Percentiles rank a stretch among this genome's conserved stretches.
Evolutionary conservation across 2,113 vertebrate species (phyloP).

Genomic region (Pedionomus torquatus): DNA sequence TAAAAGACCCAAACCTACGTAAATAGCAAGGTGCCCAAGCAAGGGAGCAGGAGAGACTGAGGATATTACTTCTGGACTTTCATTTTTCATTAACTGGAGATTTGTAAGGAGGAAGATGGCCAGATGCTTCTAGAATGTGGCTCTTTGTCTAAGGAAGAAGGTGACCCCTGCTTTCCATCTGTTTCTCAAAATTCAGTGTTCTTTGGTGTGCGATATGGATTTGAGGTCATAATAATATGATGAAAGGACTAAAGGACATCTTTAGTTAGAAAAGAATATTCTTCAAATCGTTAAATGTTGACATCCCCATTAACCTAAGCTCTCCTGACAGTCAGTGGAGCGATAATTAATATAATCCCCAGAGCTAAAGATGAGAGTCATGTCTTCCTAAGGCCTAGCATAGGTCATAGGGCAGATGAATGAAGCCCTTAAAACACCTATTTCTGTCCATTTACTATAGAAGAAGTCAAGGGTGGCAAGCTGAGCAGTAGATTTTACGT

Average conservation of each 20-base stretch:
- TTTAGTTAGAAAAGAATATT: constrained; percentile 5
- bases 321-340: neutral
- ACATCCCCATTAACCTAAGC: constrained; percentile 26
- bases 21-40: neutral
- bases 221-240: neutral
- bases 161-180: neutral
- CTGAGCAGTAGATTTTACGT: neutral
- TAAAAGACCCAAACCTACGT: neutral
- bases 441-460: neutral
- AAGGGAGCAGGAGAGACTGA: neutral
- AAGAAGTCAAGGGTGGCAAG: neutral
- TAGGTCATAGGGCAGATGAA: neutral
- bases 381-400: neutral
- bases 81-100: neutral
- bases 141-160: neutral
- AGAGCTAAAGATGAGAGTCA: neutral
- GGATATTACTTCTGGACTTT: neutral
- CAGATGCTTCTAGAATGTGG: neutral
- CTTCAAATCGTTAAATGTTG: neutral
- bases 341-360: constrained; percentile 22
- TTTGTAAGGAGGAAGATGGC: neutral
- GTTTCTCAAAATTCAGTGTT: neutral
- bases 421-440: constrained; percentile 10
- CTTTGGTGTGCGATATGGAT: neutral
- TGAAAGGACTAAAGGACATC: constrained; percentile 18